phyloP scores from a whole-genome alignment of 2,113 vertebrate genomes.

The Chamaea fasciata region DNA sequence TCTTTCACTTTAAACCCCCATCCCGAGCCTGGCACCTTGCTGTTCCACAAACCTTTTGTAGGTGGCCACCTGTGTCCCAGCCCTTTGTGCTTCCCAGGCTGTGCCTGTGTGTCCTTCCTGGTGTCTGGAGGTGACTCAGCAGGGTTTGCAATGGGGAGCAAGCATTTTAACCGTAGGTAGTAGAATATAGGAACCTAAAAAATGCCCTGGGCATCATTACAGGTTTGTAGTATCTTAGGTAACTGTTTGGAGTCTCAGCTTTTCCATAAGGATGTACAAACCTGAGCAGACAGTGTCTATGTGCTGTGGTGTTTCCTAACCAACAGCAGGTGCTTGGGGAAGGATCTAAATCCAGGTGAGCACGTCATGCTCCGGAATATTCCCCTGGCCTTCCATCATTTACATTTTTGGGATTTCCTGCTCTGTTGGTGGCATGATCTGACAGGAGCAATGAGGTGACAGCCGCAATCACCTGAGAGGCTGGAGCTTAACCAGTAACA shows the following conservation, averaged over 20 bases:
- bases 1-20: background rate
- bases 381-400: background rate
- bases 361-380: background rate
- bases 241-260: background rate
- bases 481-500: background rate
- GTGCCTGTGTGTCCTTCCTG: background rate
- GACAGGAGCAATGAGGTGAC: background rate
- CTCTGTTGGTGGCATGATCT: background rate
- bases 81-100: background rate
- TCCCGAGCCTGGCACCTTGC: background rate
- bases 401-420: background rate
- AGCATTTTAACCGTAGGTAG: background rate
- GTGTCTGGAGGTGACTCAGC: background rate
- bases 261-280: background rate
- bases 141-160: background rate
- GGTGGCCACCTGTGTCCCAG: background rate
- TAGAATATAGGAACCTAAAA: background rate
- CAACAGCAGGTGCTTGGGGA: background rate
- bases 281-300: background rate
- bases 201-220: rapidly evolving
- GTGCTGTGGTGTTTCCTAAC: background rate
- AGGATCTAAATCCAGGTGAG: background rate
- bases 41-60: background rate
- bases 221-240: background rate
- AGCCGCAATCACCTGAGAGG: background rate